Conservation (phyloP, 2,113 vertebrate species). For the Scophthalmus maximus region DNA sequence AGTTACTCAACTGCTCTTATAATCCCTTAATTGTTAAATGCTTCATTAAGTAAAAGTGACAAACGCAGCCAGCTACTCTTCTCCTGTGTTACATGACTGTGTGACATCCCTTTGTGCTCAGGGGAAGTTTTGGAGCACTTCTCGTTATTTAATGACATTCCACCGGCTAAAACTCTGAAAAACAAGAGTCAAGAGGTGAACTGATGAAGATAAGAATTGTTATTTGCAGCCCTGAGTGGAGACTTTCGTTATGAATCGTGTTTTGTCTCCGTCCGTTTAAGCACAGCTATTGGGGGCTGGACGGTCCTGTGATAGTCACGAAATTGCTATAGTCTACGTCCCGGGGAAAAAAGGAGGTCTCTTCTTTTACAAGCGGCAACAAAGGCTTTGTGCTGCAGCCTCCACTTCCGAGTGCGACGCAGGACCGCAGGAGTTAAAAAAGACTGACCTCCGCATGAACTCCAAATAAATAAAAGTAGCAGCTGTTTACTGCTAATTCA, state of each 20-base stretch:
- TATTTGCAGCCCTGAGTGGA: background rate
- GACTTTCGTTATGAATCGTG: background rate
- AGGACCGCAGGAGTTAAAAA: constrained; percentile 48
- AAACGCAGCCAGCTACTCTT: background rate
- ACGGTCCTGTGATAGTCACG: constrained; percentile 18
- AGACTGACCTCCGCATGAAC: constrained; percentile 47
- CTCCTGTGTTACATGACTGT: background rate
- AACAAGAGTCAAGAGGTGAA: constrained; percentile 5
- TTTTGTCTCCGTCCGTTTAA: constrained; percentile 14
- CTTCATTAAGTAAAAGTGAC: background rate
- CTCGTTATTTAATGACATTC: constrained; percentile 1
- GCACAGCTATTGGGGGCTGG: background rate
- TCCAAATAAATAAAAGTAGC: constrained; percentile 57
- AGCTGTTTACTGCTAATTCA: constrained; percentile 59
- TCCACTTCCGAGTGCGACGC: constrained; percentile 34
- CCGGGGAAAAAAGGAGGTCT: constrained; percentile 31
- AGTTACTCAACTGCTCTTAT: background rate
- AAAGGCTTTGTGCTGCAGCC: constrained; percentile 34
- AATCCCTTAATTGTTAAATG: background rate
- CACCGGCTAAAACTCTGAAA: background rate
- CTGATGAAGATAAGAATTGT: background rate
- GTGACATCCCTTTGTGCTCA: background rate
- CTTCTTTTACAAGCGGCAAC: constrained; percentile 36
- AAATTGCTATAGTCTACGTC: background rate
- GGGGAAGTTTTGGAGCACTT: background rate